phyloP scores from a whole-genome alignment of 2,113 vertebrate species.

The Thamnaconus septentrionalis region DNA sequence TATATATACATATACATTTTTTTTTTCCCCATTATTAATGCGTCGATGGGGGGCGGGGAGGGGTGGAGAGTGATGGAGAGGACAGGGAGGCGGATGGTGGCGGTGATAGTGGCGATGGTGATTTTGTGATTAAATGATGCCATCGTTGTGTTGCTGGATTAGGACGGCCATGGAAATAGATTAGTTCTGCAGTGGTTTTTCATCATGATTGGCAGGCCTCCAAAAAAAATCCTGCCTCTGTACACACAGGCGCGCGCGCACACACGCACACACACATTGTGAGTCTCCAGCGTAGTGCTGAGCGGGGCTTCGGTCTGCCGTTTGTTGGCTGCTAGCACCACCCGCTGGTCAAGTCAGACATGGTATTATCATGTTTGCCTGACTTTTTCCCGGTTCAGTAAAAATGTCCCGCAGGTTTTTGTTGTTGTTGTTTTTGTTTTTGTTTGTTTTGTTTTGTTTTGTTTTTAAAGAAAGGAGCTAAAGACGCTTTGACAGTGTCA shows the following conservation, averaged over 20 bases:
- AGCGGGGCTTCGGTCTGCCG: neutral
- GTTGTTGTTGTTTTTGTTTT: too few species aligned
- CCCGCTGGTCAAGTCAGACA: conserved; percentile 50
- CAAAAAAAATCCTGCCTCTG: conserved; percentile 49
- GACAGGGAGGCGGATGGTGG: conserved; percentile 24
- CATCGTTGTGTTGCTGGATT: conserved; percentile 77
- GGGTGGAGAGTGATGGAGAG: conserved; percentile 25
- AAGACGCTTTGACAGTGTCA: too few species aligned
- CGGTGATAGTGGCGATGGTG: conserved; percentile 59
- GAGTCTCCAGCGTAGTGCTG: neutral
- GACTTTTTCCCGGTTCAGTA: too few species aligned
- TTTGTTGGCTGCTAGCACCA: conserved; percentile 65
- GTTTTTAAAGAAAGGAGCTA: too few species aligned
- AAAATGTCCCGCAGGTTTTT: too few species aligned
- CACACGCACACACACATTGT: conserved; percentile 1
- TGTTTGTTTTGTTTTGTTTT: too few species aligned
- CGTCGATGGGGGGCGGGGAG: conserved; percentile 30
- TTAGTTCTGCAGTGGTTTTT: conserved; percentile 77
- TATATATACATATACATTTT: conserved; percentile 25
- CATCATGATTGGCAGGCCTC: conserved; percentile 77
- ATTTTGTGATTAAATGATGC: conserved; percentile 80
- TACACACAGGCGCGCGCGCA: neutral
- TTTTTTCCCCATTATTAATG: conserved; percentile 74
- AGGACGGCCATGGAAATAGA: conserved; percentile 77
- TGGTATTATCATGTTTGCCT: too few species aligned